These are phyloP conservation scores for Orthonyx spaldingii DNA, from an alignment of 2,113 vertebrate species.

Conservation along the genomic window DNA sequence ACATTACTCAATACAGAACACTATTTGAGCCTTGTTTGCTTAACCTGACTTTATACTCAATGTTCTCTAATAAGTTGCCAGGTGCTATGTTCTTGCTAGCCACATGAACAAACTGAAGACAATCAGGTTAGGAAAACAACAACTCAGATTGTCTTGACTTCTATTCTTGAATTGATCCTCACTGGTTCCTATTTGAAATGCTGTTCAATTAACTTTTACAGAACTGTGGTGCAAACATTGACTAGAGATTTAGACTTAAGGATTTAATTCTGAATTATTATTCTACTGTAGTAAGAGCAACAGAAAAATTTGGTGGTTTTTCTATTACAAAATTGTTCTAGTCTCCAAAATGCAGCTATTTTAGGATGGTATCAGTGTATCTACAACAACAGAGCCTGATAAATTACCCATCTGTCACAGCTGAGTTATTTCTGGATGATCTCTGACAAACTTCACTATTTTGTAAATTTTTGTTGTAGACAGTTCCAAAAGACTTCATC, in stretches of 20 bases:
- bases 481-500: not conserved
- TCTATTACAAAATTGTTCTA: not conserved
- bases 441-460: not conserved
- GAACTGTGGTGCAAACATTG: not conserved
- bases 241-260: not conserved
- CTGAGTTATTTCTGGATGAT: not conserved
- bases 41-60: not conserved
- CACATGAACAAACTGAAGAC: not conserved
- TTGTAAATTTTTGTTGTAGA: not conserved
- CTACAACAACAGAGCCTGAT: not conserved
- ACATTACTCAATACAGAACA: not conserved
- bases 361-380: not conserved
- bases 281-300: not conserved
- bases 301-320: not conserved
- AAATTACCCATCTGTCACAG: conserved; percentile 6
- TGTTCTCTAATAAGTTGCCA: not conserved
- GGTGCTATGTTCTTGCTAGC: not conserved
- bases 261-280: not conserved
- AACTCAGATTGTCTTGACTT: not conserved
- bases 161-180: not conserved
- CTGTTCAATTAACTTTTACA: not conserved
- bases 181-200: not conserved
- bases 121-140: not conserved
- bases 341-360: not conserved
- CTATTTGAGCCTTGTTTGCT: not conserved